Evolutionary conservation across 2,888 invertebrate genomes (phyloP), one percentile per base, ranked within the genome.

Genomic region (Tachystola acroxantha): DNA sequence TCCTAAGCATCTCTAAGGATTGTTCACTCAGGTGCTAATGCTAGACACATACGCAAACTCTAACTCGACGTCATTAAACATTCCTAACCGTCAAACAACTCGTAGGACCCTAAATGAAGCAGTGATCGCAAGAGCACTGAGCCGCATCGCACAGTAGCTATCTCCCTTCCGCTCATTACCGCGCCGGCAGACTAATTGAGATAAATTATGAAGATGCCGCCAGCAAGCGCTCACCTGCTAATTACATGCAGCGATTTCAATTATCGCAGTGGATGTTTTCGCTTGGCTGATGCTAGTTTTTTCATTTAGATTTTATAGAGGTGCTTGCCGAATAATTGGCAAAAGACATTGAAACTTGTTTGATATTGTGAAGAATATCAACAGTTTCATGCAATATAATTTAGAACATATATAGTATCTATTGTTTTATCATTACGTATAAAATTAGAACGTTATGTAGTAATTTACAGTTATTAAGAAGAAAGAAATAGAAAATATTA

Each of bases 171-270:
- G 73, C 78, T 81, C 77, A 78, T 84, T 84, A 84, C 62, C 60
- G 56, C 54, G 44, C 42, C 3, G 38, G 46, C 39, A 64, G 71
- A 73, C 81, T 84, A 84, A 84, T 84, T 82, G 82, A 79, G 81
- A 84, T 80, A 80, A 81, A 84, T 80, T 78, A 81, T 78, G 75
- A 78, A 81, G 82, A 81, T 74, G 77, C 72, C 76, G 71, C 70
- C 64, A 64, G 70, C 73, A 28, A 9, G 34, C 64, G 64, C 67
- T 66, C 66, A n/a, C 6, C 73, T 65, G 71, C 74, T 80, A 78
- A 80, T 77, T 79, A 79, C 72, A 76, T 75, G 75, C 78, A 76
- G 61, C 72, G 69, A 73, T 79, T 76, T 79, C 76, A 77, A 36
- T 36, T 36, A 36, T 32, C 29, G 14, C 24, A 13, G 19, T 10